phyloP scores from a whole-genome alignment of 1,140 invertebrate species.

The Hetaerina americana region DNA sequence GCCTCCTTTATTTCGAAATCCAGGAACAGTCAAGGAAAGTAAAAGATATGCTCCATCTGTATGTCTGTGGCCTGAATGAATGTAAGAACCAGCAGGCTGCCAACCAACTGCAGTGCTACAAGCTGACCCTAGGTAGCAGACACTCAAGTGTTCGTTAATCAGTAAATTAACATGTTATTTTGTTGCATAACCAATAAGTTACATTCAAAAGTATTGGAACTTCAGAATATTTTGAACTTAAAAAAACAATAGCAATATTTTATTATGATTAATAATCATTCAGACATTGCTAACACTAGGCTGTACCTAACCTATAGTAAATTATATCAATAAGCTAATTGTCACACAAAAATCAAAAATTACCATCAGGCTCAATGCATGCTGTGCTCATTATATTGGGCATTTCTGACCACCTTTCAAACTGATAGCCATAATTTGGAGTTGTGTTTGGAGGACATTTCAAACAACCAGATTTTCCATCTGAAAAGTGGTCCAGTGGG shows the following conservation, averaged over 20 bases:
- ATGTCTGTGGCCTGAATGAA: conserved; percentile 31
- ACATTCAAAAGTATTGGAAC: background rate
- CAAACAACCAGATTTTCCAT: conserved; percentile 28
- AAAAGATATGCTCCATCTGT: conserved; percentile 34
- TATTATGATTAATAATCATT: too few relatives aligned
- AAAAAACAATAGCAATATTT: background rate
- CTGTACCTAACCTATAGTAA: too few relatives aligned
- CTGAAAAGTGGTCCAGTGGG: conserved; percentile 23
- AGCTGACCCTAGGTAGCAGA: conserved; percentile 18
- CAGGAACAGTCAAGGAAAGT: conserved; percentile 32
- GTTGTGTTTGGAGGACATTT: conserved; percentile 37
- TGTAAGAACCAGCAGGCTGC: conserved; percentile 32
- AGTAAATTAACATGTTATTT: background rate
- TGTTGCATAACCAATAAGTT: background rate
- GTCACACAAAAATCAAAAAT: background rate
- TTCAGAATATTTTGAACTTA: conserved; percentile 3
- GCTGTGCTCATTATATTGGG: conserved; percentile 33
- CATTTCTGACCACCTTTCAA: conserved; percentile 38
- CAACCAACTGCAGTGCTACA: conserved; percentile 28
- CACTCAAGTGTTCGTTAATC: background rate
- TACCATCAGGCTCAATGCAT: conserved; percentile 33
- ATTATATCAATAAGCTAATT: too few relatives aligned
- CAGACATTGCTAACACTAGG: too few relatives aligned
- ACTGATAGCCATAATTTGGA: conserved; percentile 36
- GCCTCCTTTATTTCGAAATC: conserved; percentile 31